Evolutionary conservation across 2,888 invertebrate species (phyloP).

Genomic region (Platerodrilus igneus): DNA sequence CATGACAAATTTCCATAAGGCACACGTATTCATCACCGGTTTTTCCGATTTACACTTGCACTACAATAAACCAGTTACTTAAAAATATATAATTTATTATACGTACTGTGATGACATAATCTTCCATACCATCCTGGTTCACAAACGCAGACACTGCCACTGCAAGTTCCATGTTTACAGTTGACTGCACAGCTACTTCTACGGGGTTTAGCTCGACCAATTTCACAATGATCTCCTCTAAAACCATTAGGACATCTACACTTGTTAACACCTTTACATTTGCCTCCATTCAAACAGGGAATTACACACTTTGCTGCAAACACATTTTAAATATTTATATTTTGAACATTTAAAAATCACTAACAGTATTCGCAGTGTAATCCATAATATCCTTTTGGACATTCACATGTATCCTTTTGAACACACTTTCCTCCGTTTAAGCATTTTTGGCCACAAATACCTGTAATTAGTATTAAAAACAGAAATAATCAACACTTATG

Average conservation of each 20-base stretch:
- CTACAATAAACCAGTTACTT: no score
- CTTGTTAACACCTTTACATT: slow-evolving; percentile 83
- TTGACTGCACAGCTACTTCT: slow-evolving; percentile 68
- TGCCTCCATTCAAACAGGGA: slow-evolving; percentile 86
- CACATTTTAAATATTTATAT: slow-evolving; percentile 6
- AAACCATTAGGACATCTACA: slow-evolving; percentile 83
- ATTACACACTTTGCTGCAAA: slow-evolving; percentile 55
- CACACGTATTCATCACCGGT: no score
- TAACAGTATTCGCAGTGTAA: slow-evolving; percentile 87
- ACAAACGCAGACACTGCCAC: slow-evolving; percentile 69
- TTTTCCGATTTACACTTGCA: no score
- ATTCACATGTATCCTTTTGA: slow-evolving; percentile 90
- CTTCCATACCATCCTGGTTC: slow-evolving; percentile 80
- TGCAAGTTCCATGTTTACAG: slow-evolving; percentile 75
- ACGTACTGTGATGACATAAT: slow-evolving; percentile 68
- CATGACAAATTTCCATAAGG: no score
- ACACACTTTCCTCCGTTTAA: slow-evolving; percentile 92
- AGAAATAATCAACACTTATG: slow-evolving; percentile 24
- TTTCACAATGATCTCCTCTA: slow-evolving; percentile 87
- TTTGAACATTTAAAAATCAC: slow-evolving; percentile 41
- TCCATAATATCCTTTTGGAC: slow-evolving; percentile 87
- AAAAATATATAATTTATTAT: no score
- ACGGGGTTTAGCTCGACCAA: slow-evolving; percentile 64
- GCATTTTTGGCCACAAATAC: slow-evolving; percentile 88
- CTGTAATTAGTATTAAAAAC: slow-evolving; percentile 47